These are phyloP conservation scores for Hypercompe scribonia DNA, from an alignment of 2,888 invertebrate species.

Conservation along the genomic window DNA sequence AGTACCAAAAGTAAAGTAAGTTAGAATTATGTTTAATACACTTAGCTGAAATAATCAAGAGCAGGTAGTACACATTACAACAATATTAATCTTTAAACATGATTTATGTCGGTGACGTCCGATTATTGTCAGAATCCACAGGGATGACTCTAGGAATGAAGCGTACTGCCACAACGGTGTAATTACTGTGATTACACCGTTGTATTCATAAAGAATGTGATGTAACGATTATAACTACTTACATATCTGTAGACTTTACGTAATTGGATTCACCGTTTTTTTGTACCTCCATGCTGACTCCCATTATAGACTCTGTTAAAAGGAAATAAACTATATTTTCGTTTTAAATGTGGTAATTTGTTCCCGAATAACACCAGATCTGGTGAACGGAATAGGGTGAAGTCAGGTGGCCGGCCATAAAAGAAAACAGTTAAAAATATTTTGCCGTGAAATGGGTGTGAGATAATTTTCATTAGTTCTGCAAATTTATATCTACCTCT, in stretches of 20 bases:
- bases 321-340: background rate
- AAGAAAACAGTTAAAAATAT: background rate
- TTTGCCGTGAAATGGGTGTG: background rate
- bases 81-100: no score
- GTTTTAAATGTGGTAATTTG: background rate
- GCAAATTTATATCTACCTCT: background rate
- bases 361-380: background rate
- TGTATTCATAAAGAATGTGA: no score
- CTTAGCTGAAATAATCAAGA: no score
- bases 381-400: background rate
- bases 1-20: no score
- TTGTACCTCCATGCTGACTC: conserved; percentile 91
- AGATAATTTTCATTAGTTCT: background rate
- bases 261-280: conserved; percentile 89
- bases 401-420: background rate
- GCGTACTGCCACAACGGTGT: background rate
- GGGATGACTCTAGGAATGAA: background rate
- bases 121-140: background rate
- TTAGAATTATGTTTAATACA: no score
- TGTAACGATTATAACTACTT: conserved; percentile 67
- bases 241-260: conserved; percentile 90
- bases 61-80: no score
- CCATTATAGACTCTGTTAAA: conserved; percentile 94
- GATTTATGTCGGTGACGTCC: background rate
- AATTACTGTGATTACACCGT: no score